Conservation (phyloP, 2,113 vertebrate species). For the Phalacrocorax carbo region DNA sequence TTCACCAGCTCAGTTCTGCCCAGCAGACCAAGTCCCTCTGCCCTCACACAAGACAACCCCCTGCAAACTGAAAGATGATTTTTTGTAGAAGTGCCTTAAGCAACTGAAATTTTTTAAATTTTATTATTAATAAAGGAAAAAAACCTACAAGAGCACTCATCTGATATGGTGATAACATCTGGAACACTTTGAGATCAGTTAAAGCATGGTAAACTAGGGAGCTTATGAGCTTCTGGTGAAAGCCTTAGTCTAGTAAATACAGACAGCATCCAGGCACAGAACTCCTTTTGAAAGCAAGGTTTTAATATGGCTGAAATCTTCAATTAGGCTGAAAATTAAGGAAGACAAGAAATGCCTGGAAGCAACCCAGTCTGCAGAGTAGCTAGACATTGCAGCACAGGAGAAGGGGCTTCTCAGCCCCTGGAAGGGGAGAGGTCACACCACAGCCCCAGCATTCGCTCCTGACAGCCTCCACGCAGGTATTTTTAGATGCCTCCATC, state of each 20-base stretch:
- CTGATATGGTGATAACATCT: conserved; percentile 8
- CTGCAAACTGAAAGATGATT: background rate
- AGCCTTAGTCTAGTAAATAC: conserved; percentile 15
- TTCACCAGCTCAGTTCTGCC: background rate
- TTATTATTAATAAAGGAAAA: background rate
- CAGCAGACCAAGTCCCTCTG: conserved; percentile 14
- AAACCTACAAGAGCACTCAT: background rate
- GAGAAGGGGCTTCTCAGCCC: background rate
- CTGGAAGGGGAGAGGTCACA: background rate
- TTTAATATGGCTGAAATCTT: conserved; percentile 20
- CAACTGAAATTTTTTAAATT: background rate
- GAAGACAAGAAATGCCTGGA: background rate
- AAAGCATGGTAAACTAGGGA: background rate
- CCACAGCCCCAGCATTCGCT: background rate
- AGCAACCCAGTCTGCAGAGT: background rate
- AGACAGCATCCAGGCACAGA: background rate
- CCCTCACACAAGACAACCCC: background rate
- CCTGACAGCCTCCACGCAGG: accelerated
- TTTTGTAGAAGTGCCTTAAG: conserved; percentile 18
- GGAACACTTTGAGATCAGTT: background rate
- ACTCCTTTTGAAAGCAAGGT: conserved; percentile 25
- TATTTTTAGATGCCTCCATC: background rate
- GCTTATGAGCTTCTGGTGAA: background rate
- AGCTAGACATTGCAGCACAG: background rate
- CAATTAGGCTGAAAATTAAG: conserved; percentile 7